These are phyloP conservation scores for Psammodynastes pulverulentus DNA, from an alignment of 2,113 vertebrate genomes.

Conservation along the genomic window DNA sequence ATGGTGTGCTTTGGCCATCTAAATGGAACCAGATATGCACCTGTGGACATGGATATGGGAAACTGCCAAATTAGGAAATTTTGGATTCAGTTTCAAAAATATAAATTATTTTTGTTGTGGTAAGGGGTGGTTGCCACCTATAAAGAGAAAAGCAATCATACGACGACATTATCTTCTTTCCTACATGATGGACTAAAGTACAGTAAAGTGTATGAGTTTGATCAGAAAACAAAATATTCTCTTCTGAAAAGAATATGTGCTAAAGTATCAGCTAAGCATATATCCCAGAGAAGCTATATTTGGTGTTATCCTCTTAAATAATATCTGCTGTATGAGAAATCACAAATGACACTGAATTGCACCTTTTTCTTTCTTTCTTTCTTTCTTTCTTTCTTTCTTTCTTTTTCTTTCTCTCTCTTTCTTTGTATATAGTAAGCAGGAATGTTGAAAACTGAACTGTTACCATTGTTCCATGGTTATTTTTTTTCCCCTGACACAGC, in stretches of 20 bases:
- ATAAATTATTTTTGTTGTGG: not conserved
- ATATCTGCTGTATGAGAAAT: not conserved
- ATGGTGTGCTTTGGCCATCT: not conserved
- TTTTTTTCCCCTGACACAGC: not conserved
- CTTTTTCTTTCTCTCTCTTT: too few species aligned
- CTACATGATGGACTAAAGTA: not conserved
- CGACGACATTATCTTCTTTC: not conserved
- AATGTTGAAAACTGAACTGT: not conserved
- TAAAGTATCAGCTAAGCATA: not conserved
- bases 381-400: not conserved
- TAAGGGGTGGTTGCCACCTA: not conserved
- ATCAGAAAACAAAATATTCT: not conserved
- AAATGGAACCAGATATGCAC: not conserved
- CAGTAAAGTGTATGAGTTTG: not conserved
- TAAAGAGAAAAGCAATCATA: not conserved
- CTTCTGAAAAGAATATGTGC: not conserved
- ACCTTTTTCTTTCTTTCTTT: not conserved
- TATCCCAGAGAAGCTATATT: not conserved
- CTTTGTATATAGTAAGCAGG: not conserved
- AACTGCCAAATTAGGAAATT: not conserved
- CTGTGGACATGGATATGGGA: not conserved
- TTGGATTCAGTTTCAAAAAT: not conserved
- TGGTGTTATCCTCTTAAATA: not conserved
- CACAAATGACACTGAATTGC: not conserved
- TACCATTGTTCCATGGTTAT: not conserved